Percentiles rank a stretch among this genome's conserved stretches.
Conservation (phyloP, 2,797 vertebrate species). For the Spinus olivaceus region DNA sequence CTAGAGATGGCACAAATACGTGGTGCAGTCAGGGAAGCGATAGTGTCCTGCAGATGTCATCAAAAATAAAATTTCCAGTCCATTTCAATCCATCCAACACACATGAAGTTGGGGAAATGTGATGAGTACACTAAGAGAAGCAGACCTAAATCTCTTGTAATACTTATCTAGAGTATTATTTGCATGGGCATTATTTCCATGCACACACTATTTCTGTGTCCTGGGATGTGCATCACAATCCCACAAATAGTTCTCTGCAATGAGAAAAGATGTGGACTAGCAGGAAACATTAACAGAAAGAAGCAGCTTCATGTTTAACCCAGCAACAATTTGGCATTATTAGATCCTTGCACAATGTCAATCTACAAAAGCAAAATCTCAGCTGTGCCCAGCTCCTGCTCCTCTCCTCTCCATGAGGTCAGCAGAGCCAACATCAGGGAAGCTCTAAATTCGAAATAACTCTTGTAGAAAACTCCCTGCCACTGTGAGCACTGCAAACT, state of each 20-base stretch:
- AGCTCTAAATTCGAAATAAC: not conserved
- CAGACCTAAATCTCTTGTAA: not conserved
- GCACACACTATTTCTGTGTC: not conserved
- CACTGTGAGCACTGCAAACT: not conserved
- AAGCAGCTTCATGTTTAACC: not conserved
- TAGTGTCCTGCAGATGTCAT: not conserved
- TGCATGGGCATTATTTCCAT: not conserved
- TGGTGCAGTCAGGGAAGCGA: not conserved
- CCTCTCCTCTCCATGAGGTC: not conserved
- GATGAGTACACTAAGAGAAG: not conserved
- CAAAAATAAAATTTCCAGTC: not conserved
- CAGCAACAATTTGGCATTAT: not conserved
- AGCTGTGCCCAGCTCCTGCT: not conserved
- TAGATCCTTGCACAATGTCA: not conserved
- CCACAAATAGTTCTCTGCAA: not conserved
- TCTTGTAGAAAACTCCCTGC: not conserved
- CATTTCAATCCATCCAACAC: not conserved
- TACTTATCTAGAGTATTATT: not conserved
- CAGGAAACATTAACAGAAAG: not conserved
- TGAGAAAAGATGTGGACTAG: not conserved
- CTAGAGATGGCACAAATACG: not conserved
- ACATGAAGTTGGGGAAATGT: not conserved
- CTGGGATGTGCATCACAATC: not conserved
- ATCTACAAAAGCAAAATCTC: not conserved
- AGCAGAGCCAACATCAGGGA: not conserved